These are phyloP conservation scores for Drosophila incognita DNA, from an alignment of 2,888 invertebrate species.

Conservation along the genomic window DNA sequence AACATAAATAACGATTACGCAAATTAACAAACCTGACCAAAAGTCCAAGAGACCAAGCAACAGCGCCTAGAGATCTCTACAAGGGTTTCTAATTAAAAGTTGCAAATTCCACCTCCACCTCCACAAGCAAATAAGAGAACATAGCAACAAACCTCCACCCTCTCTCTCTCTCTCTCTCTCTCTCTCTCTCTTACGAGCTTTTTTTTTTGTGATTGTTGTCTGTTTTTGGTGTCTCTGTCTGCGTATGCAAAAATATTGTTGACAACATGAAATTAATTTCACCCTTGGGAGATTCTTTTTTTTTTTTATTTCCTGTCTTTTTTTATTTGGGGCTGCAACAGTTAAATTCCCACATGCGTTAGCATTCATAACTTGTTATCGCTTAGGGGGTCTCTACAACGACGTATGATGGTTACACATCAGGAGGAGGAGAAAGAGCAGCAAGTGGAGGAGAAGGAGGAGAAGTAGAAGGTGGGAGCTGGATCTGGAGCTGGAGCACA, in stretches of 20 bases:
- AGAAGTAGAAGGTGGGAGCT: not conserved
- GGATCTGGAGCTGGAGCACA: conserved; percentile 8
- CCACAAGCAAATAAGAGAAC: conserved; percentile 5
- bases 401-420: not conserved
- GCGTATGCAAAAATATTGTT: conserved; percentile 65
- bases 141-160: not conserved
- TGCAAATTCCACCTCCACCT: conserved; percentile 38
- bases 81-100: conserved; percentile 75
- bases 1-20: conserved; percentile 56
- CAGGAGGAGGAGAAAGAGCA: not conserved
- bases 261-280: conserved; percentile 72
- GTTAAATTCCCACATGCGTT: conserved; percentile 56
- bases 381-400: conserved; percentile 19
- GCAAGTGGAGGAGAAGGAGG: not conserved
- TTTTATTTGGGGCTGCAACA: conserved; percentile 16
- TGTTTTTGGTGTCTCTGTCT: conserved; percentile 19
- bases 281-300: conserved; percentile 44
- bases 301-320: not conserved
- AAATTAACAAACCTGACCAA: conserved; percentile 44
- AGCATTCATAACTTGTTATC: conserved; percentile 50
- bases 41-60: conserved; percentile 1
- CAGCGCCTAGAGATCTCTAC: conserved; percentile 24
- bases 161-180: not conserved
- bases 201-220: conserved; percentile 1
- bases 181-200: not conserved